These are phyloP conservation scores for Drosophila sordidapex DNA, from an alignment of 2,888 invertebrate species.

Conservation along the genomic window DNA sequence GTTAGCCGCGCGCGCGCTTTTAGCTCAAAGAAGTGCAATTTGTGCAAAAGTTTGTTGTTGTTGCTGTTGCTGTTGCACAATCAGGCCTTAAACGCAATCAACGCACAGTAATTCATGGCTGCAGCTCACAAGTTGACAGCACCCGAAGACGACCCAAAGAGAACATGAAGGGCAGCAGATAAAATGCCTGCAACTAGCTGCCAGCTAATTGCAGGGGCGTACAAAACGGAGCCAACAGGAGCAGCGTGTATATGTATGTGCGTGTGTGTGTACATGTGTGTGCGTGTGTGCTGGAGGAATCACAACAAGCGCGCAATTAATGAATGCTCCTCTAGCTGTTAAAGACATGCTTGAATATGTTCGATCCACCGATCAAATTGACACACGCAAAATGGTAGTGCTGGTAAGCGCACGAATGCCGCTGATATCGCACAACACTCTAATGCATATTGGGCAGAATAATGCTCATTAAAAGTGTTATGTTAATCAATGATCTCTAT, in stretches of 20 bases:
- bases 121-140: slow-evolving; percentile 60
- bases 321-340: slow-evolving; percentile 22
- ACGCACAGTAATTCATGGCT: slow-evolving; percentile 78
- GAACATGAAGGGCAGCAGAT: slow-evolving; percentile 15
- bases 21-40: slow-evolving; percentile 66
- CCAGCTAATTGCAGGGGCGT: slow-evolving; percentile 65
- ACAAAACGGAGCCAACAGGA: slow-evolving; percentile 3
- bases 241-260: not conserved
- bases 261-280: not conserved
- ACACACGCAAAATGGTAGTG: slow-evolving; percentile 11
- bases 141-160: slow-evolving; percentile 33
- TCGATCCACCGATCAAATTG: slow-evolving; percentile 31
- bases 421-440: not conserved
- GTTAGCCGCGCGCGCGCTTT: slow-evolving; percentile 56
- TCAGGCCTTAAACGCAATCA: slow-evolving; percentile 79
- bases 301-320: slow-evolving; percentile 53
- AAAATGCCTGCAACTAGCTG: slow-evolving; percentile 38
- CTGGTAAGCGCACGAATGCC: slow-evolving; percentile 10
- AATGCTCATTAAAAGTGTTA: not conserved
- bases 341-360: not conserved
- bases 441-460: not conserved
- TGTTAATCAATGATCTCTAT: not conserved
- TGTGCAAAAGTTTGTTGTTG: slow-evolving; percentile 50
- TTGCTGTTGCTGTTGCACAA: slow-evolving; percentile 53
- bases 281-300: not conserved